These are phyloP conservation scores for Rhingia rostrata DNA, from an alignment of 2,888 invertebrate species.

Conservation along the genomic window DNA sequence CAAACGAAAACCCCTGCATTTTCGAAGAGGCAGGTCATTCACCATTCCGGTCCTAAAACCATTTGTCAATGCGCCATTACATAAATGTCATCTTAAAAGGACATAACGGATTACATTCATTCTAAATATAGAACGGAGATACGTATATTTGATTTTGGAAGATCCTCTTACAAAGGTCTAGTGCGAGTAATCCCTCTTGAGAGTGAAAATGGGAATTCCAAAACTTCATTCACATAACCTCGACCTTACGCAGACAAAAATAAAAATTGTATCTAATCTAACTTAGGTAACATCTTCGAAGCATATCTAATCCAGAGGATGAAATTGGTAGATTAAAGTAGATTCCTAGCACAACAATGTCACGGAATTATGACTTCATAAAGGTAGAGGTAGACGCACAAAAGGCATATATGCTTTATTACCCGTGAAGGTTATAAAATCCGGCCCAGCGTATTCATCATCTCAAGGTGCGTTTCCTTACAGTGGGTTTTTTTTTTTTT, in stretches of 20 bases:
- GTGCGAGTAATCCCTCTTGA: slow-evolving; percentile 1
- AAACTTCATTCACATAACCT: slow-evolving; percentile 4
- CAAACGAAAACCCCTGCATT: slow-evolving; percentile 9
- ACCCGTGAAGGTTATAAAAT: slow-evolving; percentile 16
- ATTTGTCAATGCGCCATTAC: slow-evolving; percentile 49
- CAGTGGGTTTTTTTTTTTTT: background rate
- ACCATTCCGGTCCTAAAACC: background rate
- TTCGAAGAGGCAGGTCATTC: slow-evolving; percentile 21
- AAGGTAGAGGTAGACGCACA: slow-evolving; percentile 5
- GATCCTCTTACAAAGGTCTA: slow-evolving; percentile 8
- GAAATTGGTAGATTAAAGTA: slow-evolving; percentile 49
- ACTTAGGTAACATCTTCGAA: background rate
- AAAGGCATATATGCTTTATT: slow-evolving; percentile 13
- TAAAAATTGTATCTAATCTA: background rate
- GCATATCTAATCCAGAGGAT: slow-evolving; percentile 53
- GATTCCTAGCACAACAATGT: slow-evolving; percentile 37
- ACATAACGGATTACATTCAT: slow-evolving; percentile 26
- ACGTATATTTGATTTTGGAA: background rate
- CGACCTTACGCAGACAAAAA: slow-evolving; percentile 14
- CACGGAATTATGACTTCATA: slow-evolving; percentile 55
- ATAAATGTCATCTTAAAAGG: slow-evolving; percentile 65
- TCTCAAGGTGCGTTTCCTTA: slow-evolving; percentile 35
- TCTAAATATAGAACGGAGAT: slow-evolving; percentile 46
- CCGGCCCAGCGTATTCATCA: slow-evolving; percentile 4
- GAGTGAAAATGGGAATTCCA: slow-evolving; percentile 18